Evolutionary conservation across 2,888 invertebrate species (phyloP).

Genomic region (Acronicta aceris): DNA sequence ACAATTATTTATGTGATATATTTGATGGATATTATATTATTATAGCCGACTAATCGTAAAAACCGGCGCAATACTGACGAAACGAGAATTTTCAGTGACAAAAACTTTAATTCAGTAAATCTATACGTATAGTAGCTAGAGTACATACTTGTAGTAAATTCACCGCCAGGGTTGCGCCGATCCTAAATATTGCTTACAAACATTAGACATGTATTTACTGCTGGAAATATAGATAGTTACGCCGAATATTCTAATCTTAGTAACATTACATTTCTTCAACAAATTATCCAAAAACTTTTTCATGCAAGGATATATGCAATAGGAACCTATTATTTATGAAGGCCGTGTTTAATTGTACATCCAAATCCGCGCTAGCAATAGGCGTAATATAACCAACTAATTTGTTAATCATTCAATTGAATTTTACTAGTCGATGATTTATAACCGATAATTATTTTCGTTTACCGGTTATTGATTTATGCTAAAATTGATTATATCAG

Average conservation of each 20-base stretch:
- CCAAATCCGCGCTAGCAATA: background rate
- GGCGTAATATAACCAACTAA: slow-evolving; percentile 13
- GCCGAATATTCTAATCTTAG: background rate
- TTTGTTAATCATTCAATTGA: slow-evolving; percentile 21
- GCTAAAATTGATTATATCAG: slow-evolving; percentile 32
- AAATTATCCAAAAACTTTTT: slow-evolving; percentile 9
- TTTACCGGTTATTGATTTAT: slow-evolving; percentile 1
- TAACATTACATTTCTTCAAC: background rate
- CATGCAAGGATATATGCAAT: slow-evolving; percentile 4
- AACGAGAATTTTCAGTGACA: too few relatives aligned
- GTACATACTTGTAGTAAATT: too few relatives aligned
- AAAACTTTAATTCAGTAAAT: too few relatives aligned
- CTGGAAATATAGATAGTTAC: background rate
- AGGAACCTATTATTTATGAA: slow-evolving; percentile 20
- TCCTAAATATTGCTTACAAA: background rate
- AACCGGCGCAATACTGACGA: slow-evolving; percentile 17
- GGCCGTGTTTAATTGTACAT: background rate
- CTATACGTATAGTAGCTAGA: too few relatives aligned
- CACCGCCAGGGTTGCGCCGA: slow-evolving; percentile 8
- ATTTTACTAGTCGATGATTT: slow-evolving; percentile 8
- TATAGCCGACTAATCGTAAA: slow-evolving; percentile 15
- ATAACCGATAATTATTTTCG: slow-evolving; percentile 16
- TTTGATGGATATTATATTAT: slow-evolving; percentile 12
- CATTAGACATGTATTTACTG: slow-evolving; percentile 13
- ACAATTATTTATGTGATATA: slow-evolving; percentile 27